Evolutionary conservation across 2,888 invertebrate genomes (phyloP), one percentile per base, ranked within the genome.

Genomic region (Eupithecia vulgata): DNA sequence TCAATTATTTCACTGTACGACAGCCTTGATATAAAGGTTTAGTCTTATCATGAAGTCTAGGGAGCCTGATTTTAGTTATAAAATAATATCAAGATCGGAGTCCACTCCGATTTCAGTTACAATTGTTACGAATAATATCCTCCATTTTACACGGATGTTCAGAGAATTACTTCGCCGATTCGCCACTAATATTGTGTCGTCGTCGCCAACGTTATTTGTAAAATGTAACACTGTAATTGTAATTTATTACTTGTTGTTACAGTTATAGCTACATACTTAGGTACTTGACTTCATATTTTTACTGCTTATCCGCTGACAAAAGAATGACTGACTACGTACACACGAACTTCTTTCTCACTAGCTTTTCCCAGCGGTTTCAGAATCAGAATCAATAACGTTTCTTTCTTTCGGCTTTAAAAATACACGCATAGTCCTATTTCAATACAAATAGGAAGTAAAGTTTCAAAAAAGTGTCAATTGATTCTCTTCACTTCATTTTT

Each of bases 61-160:
- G 10, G 10, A 21, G 21, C 21, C 52, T 52, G 21, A 21, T 12
- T 52, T 52, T 21, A 57, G 25, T 25, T 48, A 2, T 48, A 8
- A 48, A n/a, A 48, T 59, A 25, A 30, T 30, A 25, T 30, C 25
- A 59, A 64, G 37, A 37, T 64, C n/a, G 34, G n/a, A 81, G 77
- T 83, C 76, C 84, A 81, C 80, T 83, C 85, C 85, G 86, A 84
- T 87, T 87, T 83, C 87, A 85, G 85, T 84, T 87, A 87, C 86
- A 34, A 34, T 30, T 30, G 25, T 57, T 57, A 45, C 25, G 87
- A 90, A 89, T 89, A 88, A 88, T 87, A 83, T 82, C 80, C 75
- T 76, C 83, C 80, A 86, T 90, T 89, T 87, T 88, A 81, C 79
- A 76, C 78, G 83, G 85, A 88, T 88, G 71, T 88, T 88, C 85